Conservation (phyloP, 1,140 invertebrate genomes). For the Papilio dardanus region DNA sequence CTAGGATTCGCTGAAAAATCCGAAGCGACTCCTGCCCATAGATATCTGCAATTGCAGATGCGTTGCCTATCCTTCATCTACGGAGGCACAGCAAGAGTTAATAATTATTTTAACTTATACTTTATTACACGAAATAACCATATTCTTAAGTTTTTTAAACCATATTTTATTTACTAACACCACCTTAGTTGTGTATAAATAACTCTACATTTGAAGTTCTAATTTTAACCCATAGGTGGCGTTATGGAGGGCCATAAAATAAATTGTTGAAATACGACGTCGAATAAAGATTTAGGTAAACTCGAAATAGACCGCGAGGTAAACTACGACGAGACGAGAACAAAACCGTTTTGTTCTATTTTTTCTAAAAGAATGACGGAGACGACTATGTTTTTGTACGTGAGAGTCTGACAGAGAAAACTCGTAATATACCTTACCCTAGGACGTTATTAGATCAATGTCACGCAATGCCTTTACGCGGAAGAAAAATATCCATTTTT, state of each 20-base stretch:
- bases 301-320: neutral
- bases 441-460: no score
- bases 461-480: no score
- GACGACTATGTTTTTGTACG: neutral
- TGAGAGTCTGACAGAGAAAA: no score
- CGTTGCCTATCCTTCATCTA: no score
- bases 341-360: neutral
- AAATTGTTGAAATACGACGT: slow-evolving; percentile 2
- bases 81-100: no score
- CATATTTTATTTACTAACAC: neutral
- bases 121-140: neutral
- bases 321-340: neutral
- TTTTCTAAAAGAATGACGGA: neutral
- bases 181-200: neutral
- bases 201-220: neutral
- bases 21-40: no score
- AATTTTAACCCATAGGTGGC: neutral
- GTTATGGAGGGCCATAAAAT: neutral
- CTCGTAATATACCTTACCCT: no score
- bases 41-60: no score
- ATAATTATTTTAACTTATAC: no score
- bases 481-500: no score
- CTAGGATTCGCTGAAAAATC: no score
- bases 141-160: neutral
- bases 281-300: neutral